Evolutionary conservation across 2,113 vertebrate species (phyloP), one percentile per base, ranked within the genome.

Genomic region (Sceloporus undulatus): DNA sequence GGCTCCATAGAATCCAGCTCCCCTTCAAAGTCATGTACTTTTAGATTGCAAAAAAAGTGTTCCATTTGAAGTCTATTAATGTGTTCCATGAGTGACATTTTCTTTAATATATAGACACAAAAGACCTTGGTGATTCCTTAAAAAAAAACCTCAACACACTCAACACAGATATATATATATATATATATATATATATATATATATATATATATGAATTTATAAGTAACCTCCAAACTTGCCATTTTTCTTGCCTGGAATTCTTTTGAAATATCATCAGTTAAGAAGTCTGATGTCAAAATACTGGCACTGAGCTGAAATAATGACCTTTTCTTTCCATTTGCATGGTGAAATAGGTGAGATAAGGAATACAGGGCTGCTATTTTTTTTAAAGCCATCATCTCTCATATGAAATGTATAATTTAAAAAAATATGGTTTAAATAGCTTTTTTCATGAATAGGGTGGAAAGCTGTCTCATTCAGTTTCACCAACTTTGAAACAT

Each of bases 81-180:
- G 56, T 88, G 68, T 88, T 25, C 85, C 71, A 56, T 52, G 71
- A n/a, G 54, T 92, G 86, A 40, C 65, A 71, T 52, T 2, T 73
- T 65, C 84, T 87, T 90, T 40, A 79, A 91, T 70, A 79, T 73
- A 52, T 52, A 89, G 21, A 81, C 84, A 75, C 62, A 86, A 10
- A 54, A 83, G 23, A 87, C 73, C 34, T 9, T 1, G 14, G 11
- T 21, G 14, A 75, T 9, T 40, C 7, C 7, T 48, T 48, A 48
- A 48, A 48, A 48, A 48, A 56, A 23, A 77, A 29, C 56, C 23
- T 1, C 42, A 9, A 56, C 54, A 29, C 56, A 77, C 71, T 27
- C 2, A 0, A 73, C 40, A 0, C 34, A 34, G 34, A 34, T 34
- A 4, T 79, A 8, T 21, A 85, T 6, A 25, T 6, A 81, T 85